These are phyloP conservation scores for Amphiprion percula DNA, from an alignment of 2,113 vertebrate species.

Conservation along the genomic window DNA sequence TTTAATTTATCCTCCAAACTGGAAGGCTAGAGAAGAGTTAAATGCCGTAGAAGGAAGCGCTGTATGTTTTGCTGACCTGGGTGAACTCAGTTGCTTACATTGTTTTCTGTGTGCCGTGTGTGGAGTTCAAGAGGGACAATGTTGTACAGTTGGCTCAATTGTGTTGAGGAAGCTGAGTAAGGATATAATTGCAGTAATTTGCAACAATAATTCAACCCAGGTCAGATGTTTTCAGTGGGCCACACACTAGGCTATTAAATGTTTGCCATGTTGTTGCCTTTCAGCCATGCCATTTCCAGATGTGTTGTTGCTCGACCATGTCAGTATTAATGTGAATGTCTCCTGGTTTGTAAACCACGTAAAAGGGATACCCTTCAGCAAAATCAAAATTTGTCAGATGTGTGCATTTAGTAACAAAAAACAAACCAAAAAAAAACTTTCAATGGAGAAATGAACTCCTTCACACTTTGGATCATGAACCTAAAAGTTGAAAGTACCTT, in stretches of 20 bases:
- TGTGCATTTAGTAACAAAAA: conserved; percentile 24
- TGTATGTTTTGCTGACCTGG: conserved; percentile 80
- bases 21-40: conserved; percentile 82
- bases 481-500: conserved; percentile 46
- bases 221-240: conserved; percentile 73
- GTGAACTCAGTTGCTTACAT: conserved; percentile 66
- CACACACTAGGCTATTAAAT: conserved; percentile 74
- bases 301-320: conserved; percentile 71
- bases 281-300: conserved; percentile 69
- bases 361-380: conserved; percentile 65
- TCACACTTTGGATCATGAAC: conserved; percentile 18
- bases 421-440: neutral
- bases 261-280: conserved; percentile 69
- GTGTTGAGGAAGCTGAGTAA: conserved; percentile 60
- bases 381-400: conserved; percentile 78
- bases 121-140: conserved; percentile 29
- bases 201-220: conserved; percentile 69
- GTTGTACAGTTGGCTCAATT: conserved; percentile 51
- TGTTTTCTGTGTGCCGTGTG: conserved; percentile 50
- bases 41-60: conserved; percentile 70
- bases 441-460: conserved; percentile 23
- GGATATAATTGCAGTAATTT: conserved; percentile 74
- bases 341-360: conserved; percentile 75
- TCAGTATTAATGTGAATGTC: conserved; percentile 86
- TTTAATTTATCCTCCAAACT: conserved; percentile 84